These are phyloP conservation scores for Bombus haemorrhoidalis DNA, from an alignment of 1,140 invertebrate genomes.

Conservation along the genomic window DNA sequence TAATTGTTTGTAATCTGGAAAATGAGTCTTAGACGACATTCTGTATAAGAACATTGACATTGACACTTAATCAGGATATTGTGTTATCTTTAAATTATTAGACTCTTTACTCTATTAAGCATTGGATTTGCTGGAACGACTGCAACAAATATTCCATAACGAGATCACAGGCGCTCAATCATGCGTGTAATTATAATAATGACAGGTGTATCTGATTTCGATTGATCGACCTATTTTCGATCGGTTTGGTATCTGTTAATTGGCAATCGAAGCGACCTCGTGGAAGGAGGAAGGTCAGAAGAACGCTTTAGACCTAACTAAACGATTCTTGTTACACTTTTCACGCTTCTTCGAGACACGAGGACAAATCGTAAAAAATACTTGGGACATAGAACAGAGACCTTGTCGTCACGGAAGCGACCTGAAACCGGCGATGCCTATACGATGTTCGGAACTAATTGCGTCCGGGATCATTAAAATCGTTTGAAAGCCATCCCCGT, in stretches of 20 bases:
- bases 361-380: not conserved
- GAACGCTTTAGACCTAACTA: conserved; percentile 20
- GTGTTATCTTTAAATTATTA: too few species aligned
- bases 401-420: not conserved
- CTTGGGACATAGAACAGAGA: not conserved
- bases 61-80: too few species aligned
- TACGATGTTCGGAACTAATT: not conserved
- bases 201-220: conserved; percentile 29
- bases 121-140: too few species aligned
- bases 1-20: too few species aligned
- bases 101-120: too few species aligned
- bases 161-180: too few species aligned
- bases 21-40: too few species aligned
- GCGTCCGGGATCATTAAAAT: conserved; percentile 39
- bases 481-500: not conserved
- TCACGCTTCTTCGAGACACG: conserved; percentile 23
- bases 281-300: conserved; percentile 41
- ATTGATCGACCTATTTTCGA: conserved; percentile 21
- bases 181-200: conserved; percentile 15
- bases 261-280: conserved; percentile 52
- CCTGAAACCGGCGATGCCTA: not conserved
- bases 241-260: conserved; percentile 58
- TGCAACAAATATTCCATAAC: too few species aligned
- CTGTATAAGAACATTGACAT: too few species aligned
- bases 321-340: conserved; percentile 39